These are phyloP conservation scores for Troides aeacus DNA, from an alignment of 2,888 invertebrate species.

Conservation along the genomic window DNA sequence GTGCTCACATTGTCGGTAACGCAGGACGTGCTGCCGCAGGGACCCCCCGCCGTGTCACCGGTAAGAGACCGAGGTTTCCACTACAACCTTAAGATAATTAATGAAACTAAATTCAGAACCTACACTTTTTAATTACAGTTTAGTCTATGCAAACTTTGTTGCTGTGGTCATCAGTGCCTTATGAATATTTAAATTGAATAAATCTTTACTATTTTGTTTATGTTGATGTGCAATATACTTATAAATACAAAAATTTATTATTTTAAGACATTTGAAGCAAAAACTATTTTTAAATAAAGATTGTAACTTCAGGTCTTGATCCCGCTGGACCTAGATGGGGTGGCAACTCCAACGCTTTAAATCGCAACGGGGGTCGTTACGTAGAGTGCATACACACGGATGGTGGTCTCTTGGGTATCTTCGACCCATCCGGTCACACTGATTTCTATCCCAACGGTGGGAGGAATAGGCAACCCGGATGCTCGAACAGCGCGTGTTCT, in stretches of 20 bases:
- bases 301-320: constrained; percentile 44
- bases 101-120: too few species aligned
- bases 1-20: constrained; percentile 67
- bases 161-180: too few species aligned
- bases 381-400: constrained; percentile 50
- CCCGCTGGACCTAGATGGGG: constrained; percentile 52
- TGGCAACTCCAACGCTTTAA: constrained; percentile 40
- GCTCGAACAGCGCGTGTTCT: constrained; percentile 40
- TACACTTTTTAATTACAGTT: too few species aligned
- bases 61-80: constrained; percentile 38
- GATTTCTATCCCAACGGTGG: constrained; percentile 52
- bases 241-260: too few species aligned
- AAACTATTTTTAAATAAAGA: too few species aligned
- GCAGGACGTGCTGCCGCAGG: constrained; percentile 52
- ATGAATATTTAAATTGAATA: too few species aligned
- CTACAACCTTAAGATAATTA: too few species aligned
- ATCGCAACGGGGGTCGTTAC: constrained; percentile 38
- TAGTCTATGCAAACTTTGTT: too few species aligned
- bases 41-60: constrained; percentile 51
- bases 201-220: too few species aligned
- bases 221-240: too few species aligned
- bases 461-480: constrained; percentile 44
- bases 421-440: constrained; percentile 39
- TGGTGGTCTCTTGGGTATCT: constrained; percentile 43
- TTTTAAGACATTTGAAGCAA: too few species aligned